A percentile compares a stretch with the other conserved stretches of the same genome.
Evolutionary conservation across 2,888 invertebrate species (phyloP).

Genomic region (Seira musarum): DNA sequence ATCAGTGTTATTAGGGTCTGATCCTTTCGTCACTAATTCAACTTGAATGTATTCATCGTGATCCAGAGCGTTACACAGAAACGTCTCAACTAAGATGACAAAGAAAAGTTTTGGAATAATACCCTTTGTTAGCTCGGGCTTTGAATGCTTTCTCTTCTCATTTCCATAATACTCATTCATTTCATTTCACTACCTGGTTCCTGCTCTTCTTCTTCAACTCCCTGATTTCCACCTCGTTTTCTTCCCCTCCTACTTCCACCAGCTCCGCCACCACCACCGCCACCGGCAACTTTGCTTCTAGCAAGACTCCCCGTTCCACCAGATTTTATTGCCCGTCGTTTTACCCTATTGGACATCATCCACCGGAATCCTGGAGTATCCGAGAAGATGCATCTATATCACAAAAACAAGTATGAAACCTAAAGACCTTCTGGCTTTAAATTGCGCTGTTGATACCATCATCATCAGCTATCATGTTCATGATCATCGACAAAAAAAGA

Average conservation of each 20-base stretch:
- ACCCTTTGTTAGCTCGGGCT: conserved; percentile 1
- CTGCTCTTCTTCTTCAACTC: conserved; percentile 70
- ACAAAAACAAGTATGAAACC: not conserved
- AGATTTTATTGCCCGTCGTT: conserved; percentile 63
- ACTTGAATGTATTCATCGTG: conserved; percentile 80
- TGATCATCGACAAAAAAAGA: no score
- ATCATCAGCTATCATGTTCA: no score
- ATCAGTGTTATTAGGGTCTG: conserved; percentile 81
- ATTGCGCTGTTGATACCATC: no score
- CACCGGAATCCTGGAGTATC: conserved; percentile 90
- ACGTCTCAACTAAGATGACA: conserved; percentile 3
- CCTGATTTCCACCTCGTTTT: conserved; percentile 16
- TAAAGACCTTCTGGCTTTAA: no score
- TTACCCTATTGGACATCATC: conserved; percentile 77
- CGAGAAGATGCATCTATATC: conserved; percentile 81
- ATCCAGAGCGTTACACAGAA: conserved; percentile 27
- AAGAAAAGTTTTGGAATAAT: no score
- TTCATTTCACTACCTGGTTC: conserved; percentile 67
- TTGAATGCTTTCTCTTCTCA: not conserved
- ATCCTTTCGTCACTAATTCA: conserved; percentile 81
- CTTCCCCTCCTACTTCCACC: conserved; percentile 42
- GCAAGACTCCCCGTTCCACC: conserved; percentile 47
- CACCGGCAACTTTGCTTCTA: conserved; percentile 39
- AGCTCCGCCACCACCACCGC: conserved; percentile 42
- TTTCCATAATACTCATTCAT: conserved; percentile 25